phyloP scores from a whole-genome alignment of 2,888 invertebrate genomes.

The Campoplex capitator region DNA sequence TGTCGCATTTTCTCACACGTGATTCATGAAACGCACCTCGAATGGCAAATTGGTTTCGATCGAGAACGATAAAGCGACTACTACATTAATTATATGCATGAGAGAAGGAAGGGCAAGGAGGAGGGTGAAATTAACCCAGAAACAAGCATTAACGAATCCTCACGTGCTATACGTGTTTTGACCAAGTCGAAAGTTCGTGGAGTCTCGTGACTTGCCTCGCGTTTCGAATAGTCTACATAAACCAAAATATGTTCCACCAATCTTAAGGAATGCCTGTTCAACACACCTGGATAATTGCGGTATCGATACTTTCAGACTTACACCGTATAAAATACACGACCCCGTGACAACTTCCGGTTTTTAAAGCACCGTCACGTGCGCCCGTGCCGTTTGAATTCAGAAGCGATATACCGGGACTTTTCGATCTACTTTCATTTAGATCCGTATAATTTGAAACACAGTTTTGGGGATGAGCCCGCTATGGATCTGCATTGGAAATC shows the following conservation, averaged over 20 bases:
- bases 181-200: slow-evolving; percentile 65
- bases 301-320: slow-evolving; percentile 50
- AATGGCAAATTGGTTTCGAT: slow-evolving; percentile 58
- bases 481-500: not conserved
- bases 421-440: slow-evolving; percentile 66
- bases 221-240: slow-evolving; percentile 58
- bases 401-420: slow-evolving; percentile 55
- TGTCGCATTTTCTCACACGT: slow-evolving; percentile 57
- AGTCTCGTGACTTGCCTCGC: slow-evolving; percentile 62
- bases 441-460: slow-evolving; percentile 32
- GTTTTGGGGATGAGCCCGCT: slow-evolving; percentile 21
- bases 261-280: slow-evolving; percentile 24
- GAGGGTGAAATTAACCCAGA: slow-evolving; percentile 75
- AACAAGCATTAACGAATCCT: slow-evolving; percentile 72
- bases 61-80: slow-evolving; percentile 41
- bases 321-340: slow-evolving; percentile 37
- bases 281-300: slow-evolving; percentile 34
- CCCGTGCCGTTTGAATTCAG: slow-evolving; percentile 56
- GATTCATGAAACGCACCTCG: slow-evolving; percentile 64
- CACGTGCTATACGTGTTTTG: slow-evolving; percentile 58
- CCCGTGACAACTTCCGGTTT: slow-evolving; percentile 64
- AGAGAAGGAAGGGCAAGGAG: slow-evolving; percentile 5
- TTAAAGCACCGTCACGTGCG: slow-evolving; percentile 57
- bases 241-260: slow-evolving; percentile 24
- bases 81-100: slow-evolving; percentile 60